phyloP scores from a whole-genome alignment of 2,888 invertebrate genomes.

The Oligia fasciuncula region DNA sequence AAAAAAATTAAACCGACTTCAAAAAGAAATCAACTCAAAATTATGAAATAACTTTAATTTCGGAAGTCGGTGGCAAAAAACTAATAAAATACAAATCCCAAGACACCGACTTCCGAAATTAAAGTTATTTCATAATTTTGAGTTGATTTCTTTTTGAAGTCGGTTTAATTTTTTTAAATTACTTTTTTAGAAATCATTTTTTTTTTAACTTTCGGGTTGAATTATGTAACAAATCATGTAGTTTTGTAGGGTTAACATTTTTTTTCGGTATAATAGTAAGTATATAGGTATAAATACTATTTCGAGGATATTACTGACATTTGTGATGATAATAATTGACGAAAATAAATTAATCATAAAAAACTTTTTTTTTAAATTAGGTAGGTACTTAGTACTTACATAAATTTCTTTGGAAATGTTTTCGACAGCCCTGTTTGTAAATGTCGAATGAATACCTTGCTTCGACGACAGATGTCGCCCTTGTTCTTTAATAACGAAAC shows the following conservation, averaged over 20 bases:
- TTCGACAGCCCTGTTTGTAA: slow-evolving; percentile 23
- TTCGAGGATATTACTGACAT: not conserved
- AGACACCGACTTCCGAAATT: too few species aligned
- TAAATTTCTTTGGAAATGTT: not conserved
- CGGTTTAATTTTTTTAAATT: too few species aligned
- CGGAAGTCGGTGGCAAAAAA: too few species aligned
- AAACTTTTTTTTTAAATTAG: not conserved
- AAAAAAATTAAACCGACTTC: too few species aligned
- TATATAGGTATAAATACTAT: not conserved
- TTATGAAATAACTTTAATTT: too few species aligned
- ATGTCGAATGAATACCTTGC: slow-evolving; percentile 25
- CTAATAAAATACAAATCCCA: too few species aligned
- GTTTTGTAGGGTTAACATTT: not conserved
- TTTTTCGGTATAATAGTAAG: not conserved
- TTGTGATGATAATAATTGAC: not conserved
- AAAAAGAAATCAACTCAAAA: too few species aligned
- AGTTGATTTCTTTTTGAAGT: too few species aligned
- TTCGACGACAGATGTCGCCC: slow-evolving; percentile 71
- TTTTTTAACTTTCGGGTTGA: not conserved
- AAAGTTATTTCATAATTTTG: too few species aligned
- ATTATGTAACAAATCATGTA: not conserved
- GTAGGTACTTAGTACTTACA: too few species aligned
- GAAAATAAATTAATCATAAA: not conserved
- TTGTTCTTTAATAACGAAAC: slow-evolving; percentile 73
- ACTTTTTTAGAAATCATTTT: not conserved